phyloP scores from a whole-genome alignment of 2,797 vertebrate species.

The Danio kyathit region DNA sequence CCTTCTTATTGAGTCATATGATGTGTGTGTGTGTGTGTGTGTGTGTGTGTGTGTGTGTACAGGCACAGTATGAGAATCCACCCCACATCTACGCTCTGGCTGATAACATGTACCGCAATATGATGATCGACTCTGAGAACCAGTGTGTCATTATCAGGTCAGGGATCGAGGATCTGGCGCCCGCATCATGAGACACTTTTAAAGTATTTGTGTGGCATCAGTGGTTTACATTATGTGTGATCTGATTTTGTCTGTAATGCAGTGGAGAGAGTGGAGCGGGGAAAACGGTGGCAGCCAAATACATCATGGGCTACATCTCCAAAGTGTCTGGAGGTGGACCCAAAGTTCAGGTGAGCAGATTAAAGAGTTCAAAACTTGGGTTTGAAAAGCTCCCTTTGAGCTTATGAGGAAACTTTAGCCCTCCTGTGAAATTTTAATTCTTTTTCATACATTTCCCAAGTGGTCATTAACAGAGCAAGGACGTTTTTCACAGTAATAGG shows the following conservation, averaged over 20 bases:
- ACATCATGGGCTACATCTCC: conserved; percentile 87
- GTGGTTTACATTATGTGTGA: not conserved
- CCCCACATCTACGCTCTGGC: conserved; percentile 85
- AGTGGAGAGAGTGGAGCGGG: conserved; percentile 86
- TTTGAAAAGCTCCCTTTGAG: not conserved
- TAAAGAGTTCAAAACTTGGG: not conserved
- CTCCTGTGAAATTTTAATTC: no score
- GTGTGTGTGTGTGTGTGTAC: conserved; percentile 19
- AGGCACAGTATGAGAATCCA: conserved; percentile 86
- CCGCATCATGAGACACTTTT: not conserved
- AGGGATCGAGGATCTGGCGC: conserved; percentile 12
- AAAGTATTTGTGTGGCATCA: not conserved
- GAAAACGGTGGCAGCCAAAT: conserved; percentile 86
- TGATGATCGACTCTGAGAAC: conserved; percentile 85
- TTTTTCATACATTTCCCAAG: no score
- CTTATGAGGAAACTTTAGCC: not conserved
- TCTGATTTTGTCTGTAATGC: not conserved
- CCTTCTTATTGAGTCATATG: not conserved
- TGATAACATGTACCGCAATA: conserved; percentile 84
- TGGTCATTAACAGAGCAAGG: no score
- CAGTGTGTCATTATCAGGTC: conserved; percentile 87
- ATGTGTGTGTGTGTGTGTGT: conserved; percentile 2
- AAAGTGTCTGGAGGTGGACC: conserved; percentile 85
- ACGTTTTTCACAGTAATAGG: no score
- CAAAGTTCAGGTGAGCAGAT: conserved; percentile 78